phyloP scores from a whole-genome alignment of 2,113 vertebrate genomes.

The Solenodon paradoxus region DNA sequence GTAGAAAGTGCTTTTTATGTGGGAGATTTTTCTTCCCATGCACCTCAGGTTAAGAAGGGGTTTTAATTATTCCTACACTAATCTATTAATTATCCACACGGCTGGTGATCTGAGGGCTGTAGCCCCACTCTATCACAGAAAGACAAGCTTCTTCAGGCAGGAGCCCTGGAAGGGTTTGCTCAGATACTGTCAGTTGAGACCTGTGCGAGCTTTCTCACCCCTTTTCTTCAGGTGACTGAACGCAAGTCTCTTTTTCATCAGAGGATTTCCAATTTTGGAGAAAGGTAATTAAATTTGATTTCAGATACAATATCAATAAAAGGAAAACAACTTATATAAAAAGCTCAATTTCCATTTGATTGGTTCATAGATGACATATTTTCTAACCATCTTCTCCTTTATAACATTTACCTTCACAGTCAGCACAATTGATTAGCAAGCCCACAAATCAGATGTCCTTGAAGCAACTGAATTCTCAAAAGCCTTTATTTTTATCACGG shows the following conservation, averaged over 20 bases:
- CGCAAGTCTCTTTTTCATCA: background rate
- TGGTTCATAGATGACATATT: background rate
- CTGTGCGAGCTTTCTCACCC: background rate
- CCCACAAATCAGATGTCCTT: background rate
- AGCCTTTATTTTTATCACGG: slow-evolving; percentile 16
- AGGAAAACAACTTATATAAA: background rate
- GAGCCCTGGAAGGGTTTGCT: background rate
- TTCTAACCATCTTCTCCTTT: background rate
- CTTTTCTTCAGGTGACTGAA: background rate
- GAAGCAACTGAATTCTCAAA: fast-evolving
- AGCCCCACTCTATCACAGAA: background rate
- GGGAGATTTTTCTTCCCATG: background rate
- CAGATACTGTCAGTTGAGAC: background rate
- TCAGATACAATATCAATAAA: background rate
- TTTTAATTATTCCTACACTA: slow-evolving; percentile 52
- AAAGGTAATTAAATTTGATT: slow-evolving; percentile 28
- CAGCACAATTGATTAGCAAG: background rate
- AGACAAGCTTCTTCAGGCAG: background rate
- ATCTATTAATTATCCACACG: slow-evolving; percentile 28
- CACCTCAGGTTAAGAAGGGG: background rate
- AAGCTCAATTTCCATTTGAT: background rate
- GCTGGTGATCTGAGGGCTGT: background rate
- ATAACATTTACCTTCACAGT: background rate
- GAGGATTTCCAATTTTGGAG: background rate
- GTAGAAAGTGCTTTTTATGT: background rate